Evolutionary conservation across 2,888 invertebrate genomes (phyloP).

Genomic region (Apodemia zela): DNA sequence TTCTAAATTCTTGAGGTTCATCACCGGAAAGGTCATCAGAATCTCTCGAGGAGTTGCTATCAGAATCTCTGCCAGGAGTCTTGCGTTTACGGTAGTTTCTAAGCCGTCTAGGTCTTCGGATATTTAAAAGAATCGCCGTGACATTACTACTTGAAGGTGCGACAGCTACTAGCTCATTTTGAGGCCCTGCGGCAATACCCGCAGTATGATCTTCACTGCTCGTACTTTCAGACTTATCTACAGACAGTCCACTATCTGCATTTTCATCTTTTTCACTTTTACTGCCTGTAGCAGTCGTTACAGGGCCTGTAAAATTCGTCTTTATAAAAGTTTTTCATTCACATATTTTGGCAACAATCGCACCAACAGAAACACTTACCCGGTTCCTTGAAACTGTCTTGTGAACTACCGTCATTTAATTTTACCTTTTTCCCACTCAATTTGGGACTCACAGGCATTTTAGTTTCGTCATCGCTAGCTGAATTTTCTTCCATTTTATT

Average conservation of each 20-base stretch:
- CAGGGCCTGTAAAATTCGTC: conserved; percentile 40
- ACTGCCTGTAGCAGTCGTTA: conserved; percentile 32
- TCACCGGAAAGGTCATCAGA: conserved; percentile 63
- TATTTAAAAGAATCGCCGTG: conserved; percentile 55
- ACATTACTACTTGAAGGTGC: conserved; percentile 64
- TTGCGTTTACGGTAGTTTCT: conserved; percentile 66
- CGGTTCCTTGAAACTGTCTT: conserved; percentile 59
- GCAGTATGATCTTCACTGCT: conserved; percentile 59
- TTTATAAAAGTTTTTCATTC: conserved; percentile 45
- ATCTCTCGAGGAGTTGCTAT: conserved; percentile 61
- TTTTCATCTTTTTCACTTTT: conserved; percentile 55
- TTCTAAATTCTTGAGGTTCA: conserved; percentile 40
- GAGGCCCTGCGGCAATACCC: conserved; percentile 42
- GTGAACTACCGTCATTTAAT: conserved; percentile 71
- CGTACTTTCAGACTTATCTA: conserved; percentile 71
- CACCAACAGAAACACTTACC: conserved; percentile 42
- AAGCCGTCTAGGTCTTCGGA: conserved; percentile 51
- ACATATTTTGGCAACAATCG: conserved; percentile 21
- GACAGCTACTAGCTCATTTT: conserved; percentile 57
- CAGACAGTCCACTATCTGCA: conserved; percentile 68
- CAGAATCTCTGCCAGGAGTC: conserved; percentile 60
- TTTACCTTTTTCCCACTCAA: conserved; percentile 65
- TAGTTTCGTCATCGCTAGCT: conserved; percentile 65
- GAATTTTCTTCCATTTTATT: conserved; percentile 68
- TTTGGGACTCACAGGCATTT: conserved; percentile 51